Evolutionary conservation across 2,797 vertebrate genomes (phyloP).

Genomic region (Molossus molossus): DNA sequence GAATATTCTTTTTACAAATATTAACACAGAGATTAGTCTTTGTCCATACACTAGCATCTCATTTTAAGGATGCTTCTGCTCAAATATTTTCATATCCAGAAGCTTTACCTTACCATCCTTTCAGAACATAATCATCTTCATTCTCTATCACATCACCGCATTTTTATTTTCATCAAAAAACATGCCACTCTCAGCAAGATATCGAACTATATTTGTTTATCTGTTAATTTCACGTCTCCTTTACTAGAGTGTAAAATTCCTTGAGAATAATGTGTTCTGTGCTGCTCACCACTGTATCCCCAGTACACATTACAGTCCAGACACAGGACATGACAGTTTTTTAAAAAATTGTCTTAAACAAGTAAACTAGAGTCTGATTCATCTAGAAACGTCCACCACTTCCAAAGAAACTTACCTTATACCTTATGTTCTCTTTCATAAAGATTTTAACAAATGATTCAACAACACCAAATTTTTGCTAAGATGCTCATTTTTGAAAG

Average conservation of each 20-base stretch:
- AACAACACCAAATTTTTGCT: not conserved
- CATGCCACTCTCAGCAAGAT: not conserved
- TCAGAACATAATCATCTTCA: conserved; percentile 30
- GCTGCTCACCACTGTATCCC: not conserved
- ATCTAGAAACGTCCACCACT: not conserved
- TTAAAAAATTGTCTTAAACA: not conserved
- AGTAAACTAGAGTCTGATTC: not conserved
- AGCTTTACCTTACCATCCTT: not conserved
- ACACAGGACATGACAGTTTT: not conserved
- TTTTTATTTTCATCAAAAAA: conserved; percentile 18
- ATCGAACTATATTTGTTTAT: not conserved
- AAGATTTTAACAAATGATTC: conserved; percentile 45
- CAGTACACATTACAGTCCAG: not conserved
- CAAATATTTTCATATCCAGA: not conserved
- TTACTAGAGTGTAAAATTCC: not conserved
- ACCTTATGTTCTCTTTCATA: conserved; percentile 27
- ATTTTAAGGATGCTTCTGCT: not conserved
- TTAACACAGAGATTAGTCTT: not conserved
- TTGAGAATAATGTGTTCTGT: not conserved
- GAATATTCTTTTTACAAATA: not conserved
- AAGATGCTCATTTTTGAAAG: conserved; percentile 30
- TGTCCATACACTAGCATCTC: not conserved
- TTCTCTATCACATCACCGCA: not conserved
- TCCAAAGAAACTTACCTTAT: not conserved
- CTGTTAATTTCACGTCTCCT: not conserved